These are phyloP conservation scores for Galerucella pusilla DNA, from an alignment of 2,888 invertebrate species.

Conservation along the genomic window DNA sequence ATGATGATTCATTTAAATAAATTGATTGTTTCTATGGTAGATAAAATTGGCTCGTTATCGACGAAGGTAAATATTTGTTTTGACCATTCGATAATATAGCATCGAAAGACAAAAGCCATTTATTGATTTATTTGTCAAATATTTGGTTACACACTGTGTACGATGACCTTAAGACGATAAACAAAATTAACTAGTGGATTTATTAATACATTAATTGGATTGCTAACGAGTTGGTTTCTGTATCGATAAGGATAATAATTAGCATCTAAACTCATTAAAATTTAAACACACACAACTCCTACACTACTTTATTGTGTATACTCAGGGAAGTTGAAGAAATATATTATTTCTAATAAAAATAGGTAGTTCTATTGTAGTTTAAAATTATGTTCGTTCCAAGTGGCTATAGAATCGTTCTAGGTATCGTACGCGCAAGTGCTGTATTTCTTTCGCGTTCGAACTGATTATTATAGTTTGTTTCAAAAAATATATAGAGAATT, in stretches of 20 bases:
- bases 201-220: slow-evolving; percentile 45
- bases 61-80: slow-evolving; percentile 8
- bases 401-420: too few relatives aligned
- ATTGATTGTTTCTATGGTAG: too few relatives aligned
- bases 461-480: too few relatives aligned
- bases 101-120: slow-evolving; percentile 22
- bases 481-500: too few relatives aligned
- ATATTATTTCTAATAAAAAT: too few relatives aligned
- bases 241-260: slow-evolving; percentile 44
- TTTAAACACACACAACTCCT: slow-evolving; percentile 33
- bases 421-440: too few relatives aligned
- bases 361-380: too few relatives aligned
- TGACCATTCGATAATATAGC: not conserved
- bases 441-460: too few relatives aligned
- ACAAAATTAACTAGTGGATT: slow-evolving; percentile 37
- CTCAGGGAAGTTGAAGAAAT: too few relatives aligned
- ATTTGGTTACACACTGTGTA: slow-evolving; percentile 38
- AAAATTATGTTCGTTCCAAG: too few relatives aligned
- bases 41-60: not conserved
- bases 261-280: slow-evolving; percentile 47
- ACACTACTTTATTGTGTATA: not conserved
- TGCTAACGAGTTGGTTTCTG: slow-evolving; percentile 37
- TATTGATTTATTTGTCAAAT: slow-evolving; percentile 28
- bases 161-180: slow-evolving; percentile 44
- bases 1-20: too few relatives aligned